These are phyloP conservation scores for Epirrhoe tristata DNA, from an alignment of 2,888 invertebrate species.

Conservation along the genomic window DNA sequence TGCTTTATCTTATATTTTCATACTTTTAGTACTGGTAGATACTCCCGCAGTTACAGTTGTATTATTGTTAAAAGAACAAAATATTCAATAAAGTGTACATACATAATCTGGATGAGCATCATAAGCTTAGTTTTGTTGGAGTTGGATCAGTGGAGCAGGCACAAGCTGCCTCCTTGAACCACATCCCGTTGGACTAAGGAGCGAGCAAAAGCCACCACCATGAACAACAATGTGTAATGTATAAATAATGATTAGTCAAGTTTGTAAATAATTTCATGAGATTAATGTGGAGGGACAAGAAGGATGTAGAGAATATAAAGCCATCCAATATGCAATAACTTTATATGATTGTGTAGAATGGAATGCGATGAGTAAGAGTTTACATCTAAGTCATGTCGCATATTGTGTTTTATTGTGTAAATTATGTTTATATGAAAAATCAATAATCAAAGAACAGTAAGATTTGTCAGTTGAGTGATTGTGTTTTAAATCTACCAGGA, in stretches of 20 bases:
- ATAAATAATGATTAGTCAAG: slow-evolving; percentile 81
- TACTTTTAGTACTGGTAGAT: slow-evolving; percentile 86
- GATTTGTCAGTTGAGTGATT: slow-evolving; percentile 87
- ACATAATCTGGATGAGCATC: slow-evolving; percentile 64
- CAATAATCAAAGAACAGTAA: slow-evolving; percentile 82
- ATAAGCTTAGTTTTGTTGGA: slow-evolving; percentile 66
- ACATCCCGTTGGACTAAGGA: slow-evolving; percentile 54
- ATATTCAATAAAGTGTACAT: slow-evolving; percentile 59
- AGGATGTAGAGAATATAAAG: slow-evolving; percentile 79
- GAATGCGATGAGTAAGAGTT: slow-evolving; percentile 76
- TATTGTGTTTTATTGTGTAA: slow-evolving; percentile 84
- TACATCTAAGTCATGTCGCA: slow-evolving; percentile 82
- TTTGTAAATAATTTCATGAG: slow-evolving; percentile 85
- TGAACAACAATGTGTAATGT: slow-evolving; percentile 72
- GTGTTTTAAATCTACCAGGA: slow-evolving; percentile 90
- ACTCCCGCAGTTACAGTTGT: slow-evolving; percentile 81
- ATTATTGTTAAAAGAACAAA: slow-evolving; percentile 66
- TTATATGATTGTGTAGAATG: slow-evolving; percentile 81
- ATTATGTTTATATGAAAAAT: slow-evolving; percentile 84
- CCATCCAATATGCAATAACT: slow-evolving; percentile 84
- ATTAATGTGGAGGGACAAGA: slow-evolving; percentile 77
- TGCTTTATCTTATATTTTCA: slow-evolving; percentile 86
- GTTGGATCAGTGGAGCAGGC: slow-evolving; percentile 56
- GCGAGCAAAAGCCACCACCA: slow-evolving; percentile 58
- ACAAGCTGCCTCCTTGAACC: slow-evolving; percentile 60